These are phyloP conservation scores for Sesia bembeciformis DNA, from an alignment of 2,888 invertebrate species.

Conservation along the genomic window DNA sequence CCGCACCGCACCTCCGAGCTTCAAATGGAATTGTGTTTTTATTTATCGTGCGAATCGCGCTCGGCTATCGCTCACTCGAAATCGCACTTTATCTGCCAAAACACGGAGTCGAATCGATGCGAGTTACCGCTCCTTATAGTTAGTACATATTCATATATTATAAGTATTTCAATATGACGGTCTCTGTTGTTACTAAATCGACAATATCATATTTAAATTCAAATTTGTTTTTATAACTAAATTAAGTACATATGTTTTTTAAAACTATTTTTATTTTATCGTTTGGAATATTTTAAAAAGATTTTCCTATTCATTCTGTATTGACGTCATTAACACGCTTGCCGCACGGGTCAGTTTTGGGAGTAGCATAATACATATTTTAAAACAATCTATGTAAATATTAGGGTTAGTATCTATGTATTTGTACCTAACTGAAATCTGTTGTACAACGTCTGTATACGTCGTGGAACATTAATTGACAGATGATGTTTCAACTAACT, in stretches of 20 bases:
- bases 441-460: constrained; percentile 73
- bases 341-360: too few species aligned
- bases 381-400: constrained; percentile 30
- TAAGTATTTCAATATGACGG: too few species aligned
- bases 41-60: constrained; percentile 71
- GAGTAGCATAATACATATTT: constrained; percentile 1
- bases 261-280: too few species aligned
- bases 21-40: constrained; percentile 74
- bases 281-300: too few species aligned
- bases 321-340: too few species aligned
- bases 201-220: background rate
- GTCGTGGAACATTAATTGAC: constrained; percentile 23
- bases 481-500: constrained; percentile 16
- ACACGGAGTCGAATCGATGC: constrained; percentile 45
- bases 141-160: constrained; percentile 14
- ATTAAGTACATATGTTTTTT: too few species aligned
- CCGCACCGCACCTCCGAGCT: constrained; percentile 59
- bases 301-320: too few species aligned
- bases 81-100: constrained; percentile 69
- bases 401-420: constrained; percentile 21
- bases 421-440: constrained; percentile 58
- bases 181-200: constrained; percentile 1
- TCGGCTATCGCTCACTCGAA: constrained; percentile 66
- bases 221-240: too few species aligned
- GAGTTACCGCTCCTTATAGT: constrained; percentile 36